Evolutionary conservation across 2,797 vertebrate species (phyloP).

Genomic region (Molossus molossus): DNA sequence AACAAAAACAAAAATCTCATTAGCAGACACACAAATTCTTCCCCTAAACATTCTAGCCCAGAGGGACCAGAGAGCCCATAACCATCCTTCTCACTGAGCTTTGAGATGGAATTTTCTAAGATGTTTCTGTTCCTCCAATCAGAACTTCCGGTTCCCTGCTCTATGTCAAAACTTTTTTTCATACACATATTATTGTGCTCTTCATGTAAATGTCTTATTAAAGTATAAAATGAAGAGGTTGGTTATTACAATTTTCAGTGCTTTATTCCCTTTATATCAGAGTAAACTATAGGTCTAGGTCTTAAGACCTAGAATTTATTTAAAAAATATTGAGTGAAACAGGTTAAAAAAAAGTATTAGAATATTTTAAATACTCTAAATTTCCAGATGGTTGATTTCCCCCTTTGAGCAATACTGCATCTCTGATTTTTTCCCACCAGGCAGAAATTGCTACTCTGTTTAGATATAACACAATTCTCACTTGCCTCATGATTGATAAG

Average conservation of each 20-base stretch:
- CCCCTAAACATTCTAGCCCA: not conserved
- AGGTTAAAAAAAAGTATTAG: not conserved
- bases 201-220: not conserved
- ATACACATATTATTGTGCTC: not conserved
- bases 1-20: not conserved
- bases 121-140: not conserved
- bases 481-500: constrained; percentile 21
- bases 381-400: not conserved
- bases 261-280: not conserved
- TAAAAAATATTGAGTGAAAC: not conserved
- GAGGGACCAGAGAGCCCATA: rapidly evolving
- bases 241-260: not conserved
- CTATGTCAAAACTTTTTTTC: not conserved
- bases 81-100: not conserved
- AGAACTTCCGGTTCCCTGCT: not conserved
- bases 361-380: not conserved
- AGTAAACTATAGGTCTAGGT: not conserved
- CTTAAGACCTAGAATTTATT: not conserved
- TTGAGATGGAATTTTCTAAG: not conserved
- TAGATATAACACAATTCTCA: constrained; percentile 53
- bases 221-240: constrained; percentile 13
- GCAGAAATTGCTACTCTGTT: not conserved
- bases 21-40: not conserved
- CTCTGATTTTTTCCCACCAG: not conserved
- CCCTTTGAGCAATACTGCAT: not conserved